A percentile compares a stretch with the other conserved stretches of the same genome.
phyloP scores from a whole-genome alignment of 2,797 vertebrate species.

The Nasua narica region DNA sequence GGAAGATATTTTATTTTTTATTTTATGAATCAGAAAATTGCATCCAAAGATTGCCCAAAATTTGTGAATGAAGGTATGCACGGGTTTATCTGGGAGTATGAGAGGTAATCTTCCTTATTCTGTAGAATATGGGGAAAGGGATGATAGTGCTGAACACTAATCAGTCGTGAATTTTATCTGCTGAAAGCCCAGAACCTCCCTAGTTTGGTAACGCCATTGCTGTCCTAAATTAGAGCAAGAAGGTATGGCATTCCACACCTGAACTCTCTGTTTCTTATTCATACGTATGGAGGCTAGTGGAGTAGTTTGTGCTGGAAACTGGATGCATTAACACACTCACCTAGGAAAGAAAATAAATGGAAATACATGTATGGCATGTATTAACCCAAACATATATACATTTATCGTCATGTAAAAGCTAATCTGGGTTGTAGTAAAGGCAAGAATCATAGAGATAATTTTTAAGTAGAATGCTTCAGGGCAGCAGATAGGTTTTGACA shows the following conservation, averaged over 20 bases:
- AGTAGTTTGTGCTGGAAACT: not conserved
- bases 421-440: not conserved
- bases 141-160: not conserved
- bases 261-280: not conserved
- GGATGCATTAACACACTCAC: not conserved
- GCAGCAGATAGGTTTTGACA: not conserved
- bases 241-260: not conserved
- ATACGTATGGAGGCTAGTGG: not conserved
- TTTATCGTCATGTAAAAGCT: not conserved
- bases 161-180: not conserved
- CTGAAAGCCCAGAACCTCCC: not conserved
- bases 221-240: not conserved
- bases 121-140: not conserved
- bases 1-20: not conserved
- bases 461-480: not conserved
- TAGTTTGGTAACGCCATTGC: not conserved
- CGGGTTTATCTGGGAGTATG: not conserved
- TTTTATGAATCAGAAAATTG: not conserved
- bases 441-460: not conserved
- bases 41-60: not conserved
- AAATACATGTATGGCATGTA: not conserved
- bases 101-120: not conserved
- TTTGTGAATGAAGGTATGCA: not conserved
- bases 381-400: not conserved
- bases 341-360: not conserved